Base-by-base conservation (phyloP, 2,888 invertebrate genomes). In the Cryptocheilus praepositus region DNA sequence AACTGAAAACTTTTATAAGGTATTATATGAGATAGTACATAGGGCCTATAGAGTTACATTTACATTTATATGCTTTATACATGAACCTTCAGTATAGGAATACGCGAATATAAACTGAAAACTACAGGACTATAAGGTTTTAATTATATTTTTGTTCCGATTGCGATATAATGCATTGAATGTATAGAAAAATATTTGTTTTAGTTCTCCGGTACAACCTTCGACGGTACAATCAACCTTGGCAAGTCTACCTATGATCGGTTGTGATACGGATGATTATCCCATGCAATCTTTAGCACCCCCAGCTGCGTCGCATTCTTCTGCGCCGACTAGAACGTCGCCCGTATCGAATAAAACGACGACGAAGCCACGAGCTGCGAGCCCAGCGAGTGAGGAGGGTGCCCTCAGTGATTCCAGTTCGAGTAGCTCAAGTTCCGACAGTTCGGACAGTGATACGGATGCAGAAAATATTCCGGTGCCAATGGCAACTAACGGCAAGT, bases 161-260 rank as follows among this genome's bases (percentile, higher is more conserved):
- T 13, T 51, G 18, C 3, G 22, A 11, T 22, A 54, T 61, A 61
- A 61, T 62, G 68, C 53, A 49, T 46, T 66, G 54, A 62, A 63
- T 52, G 67, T 71, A 72, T 67, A 57, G 45, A 72, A 74, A 62
- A 71, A 65, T 15, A 5, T 8, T 64, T 36, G 43, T 67, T 80
- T 70, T 68, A 93, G 93, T 71, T 93, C 93, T 91, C 92, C 92
- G 76, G 90, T 90, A 63, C 92, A 91, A 74, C 92, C 92, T 77
- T 80, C 82, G 55, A 74, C 67, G 28, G 91, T 92, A 55, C 93
- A 92, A 87, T 93, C 94, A 76, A 93, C 94, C 8, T 90, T 94
- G 74, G 95, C 94, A 76, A 95, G 93, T 79, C 90, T 94, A 73
- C 95, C 95, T 5, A 93, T 94, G 92, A 94, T 95, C 75, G 93